Base-by-base conservation (phyloP, 2,888 invertebrate genomes). In the Pachydiplax longipennis region DNA sequence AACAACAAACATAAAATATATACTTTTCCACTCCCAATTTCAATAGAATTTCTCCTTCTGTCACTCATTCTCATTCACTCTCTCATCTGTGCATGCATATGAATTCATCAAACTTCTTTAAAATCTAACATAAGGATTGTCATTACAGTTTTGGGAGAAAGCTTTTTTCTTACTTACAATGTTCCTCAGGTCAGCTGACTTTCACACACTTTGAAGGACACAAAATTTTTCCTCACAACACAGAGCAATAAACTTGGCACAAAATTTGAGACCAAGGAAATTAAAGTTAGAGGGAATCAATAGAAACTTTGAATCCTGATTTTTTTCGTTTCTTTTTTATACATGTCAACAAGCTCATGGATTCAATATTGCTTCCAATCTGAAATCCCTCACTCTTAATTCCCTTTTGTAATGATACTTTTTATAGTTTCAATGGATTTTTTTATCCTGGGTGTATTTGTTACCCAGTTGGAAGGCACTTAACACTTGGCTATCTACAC, bases 1-100 rank as follows among this genome's bases (percentile, higher is more conserved):
- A 92, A 92, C 91, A 92, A 92, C 87, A 90, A 92, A 92, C 92
- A 92, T 92, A 92, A 92, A 91, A 91, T 91, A 91, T 91, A 91
- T 90, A 91, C 91, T 90, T 90, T 91, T 91, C 87, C 90, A 83
- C 82, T 87, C 91, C 87, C 35, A 87, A 61, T 82, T 90, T 91
- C 91, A 91, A 91, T 91, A 91, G 90, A 87, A 91, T 91, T 90
- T 91, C 91, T 91, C n/a, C n/a, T n/a, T n/a, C n/a, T n/a, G n/a
- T n/a, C n/a, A n/a, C n/a, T 91, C 91, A 90, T 73, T 82, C 83
- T 90, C 90, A 81, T 91, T 31, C 90, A 91, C 80, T 44, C 91
- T 91, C 58, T 91, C 91, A 91, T 44, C 82, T 83, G 90, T 80
- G 80, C 91, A 31, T 90, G 90, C 80, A 91, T 83, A 91, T 53